Evolutionary conservation across 1,140 invertebrate genomes (phyloP).

Genomic region (Helicoverpa armigera): DNA sequence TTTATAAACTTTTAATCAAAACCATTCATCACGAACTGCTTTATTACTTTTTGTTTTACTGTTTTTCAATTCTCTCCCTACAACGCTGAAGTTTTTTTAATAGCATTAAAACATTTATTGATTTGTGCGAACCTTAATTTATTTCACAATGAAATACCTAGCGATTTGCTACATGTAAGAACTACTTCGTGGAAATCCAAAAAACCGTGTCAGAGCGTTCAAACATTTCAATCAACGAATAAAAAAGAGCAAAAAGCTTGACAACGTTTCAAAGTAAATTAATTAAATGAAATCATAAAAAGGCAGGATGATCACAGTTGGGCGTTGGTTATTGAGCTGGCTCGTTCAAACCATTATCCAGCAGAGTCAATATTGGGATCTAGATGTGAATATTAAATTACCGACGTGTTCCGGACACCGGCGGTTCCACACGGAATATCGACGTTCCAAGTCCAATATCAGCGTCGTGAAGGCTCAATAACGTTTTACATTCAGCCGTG

Average conservation of each 20-base stretch:
- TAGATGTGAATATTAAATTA: conserved; percentile 60
- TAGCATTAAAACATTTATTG: neutral
- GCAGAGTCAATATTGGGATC: conserved; percentile 47
- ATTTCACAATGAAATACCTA: no score
- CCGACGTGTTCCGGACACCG: conserved; percentile 47
- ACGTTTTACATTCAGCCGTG: conserved; percentile 61
- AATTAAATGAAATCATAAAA: conserved; percentile 36
- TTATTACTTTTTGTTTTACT: conserved; percentile 8
- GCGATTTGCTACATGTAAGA: no score
- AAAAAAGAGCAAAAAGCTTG: neutral
- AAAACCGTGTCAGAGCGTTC: neutral
- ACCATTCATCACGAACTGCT: conserved; percentile 30
- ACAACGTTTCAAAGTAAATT: conserved; percentile 2
- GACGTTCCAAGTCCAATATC: conserved; percentile 63
- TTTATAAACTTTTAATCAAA: conserved; percentile 44
- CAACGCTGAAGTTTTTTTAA: neutral
- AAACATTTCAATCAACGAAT: neutral
- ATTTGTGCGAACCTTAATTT: neutral
- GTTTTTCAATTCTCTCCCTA: conserved; percentile 14
- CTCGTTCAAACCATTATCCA: conserved; percentile 42
- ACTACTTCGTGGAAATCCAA: no score
- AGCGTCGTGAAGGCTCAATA: conserved; percentile 59
- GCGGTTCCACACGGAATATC: conserved; percentile 52
- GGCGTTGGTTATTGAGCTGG: conserved; percentile 29
- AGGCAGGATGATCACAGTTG: neutral